Base-by-base conservation (phyloP, 1,140 invertebrate genomes). In the Brachionus rotundiformis region DNA sequence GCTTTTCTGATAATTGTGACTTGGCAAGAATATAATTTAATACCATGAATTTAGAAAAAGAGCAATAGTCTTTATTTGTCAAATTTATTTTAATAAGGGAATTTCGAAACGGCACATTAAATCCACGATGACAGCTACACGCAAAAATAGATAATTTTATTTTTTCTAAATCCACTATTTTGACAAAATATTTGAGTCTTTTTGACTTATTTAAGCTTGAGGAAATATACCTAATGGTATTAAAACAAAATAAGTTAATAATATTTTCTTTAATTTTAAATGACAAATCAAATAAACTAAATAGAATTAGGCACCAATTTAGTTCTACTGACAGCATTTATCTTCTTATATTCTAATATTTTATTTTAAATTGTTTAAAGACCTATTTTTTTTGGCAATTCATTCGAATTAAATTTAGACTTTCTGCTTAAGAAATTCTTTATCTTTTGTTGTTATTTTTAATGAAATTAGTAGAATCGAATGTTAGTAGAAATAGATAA, bases 1-100 rank as follows among this genome's bases (percentile, higher is more conserved):
- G 29, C 16, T 68, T 33, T 68, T 68, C 63, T 68, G 33, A 16
- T 68, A 68, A 68, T 33, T 27, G 61, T 63, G 10, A 29, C 61
- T 29, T 54, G 47, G 47, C 16, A 54, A 54, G 47, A 54, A 54
- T 19, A 54, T 19, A 54, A 54, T 23, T 23, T 41, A 19, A 54
- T 54, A 54, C 19, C 61, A 63, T 63, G 61, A 63, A 63, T 63
- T 11, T 49, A 16, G 47, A 49, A n/a, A 49, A 19, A 13, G 16
- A 19, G 16, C 19, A 16, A 25, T 19, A 54, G 47, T 54, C 16
- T 54, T 54, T 6, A 54, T 54, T 23, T 54, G 47, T 54, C 47
- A 54, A 54, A 54, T 54, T 7, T 19, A 54, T 54, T 23, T 54
- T 54, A 19, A 54, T 54, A n/a, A 54, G 23, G 47, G 8, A 54